Base-by-base conservation (phyloP, 2,888 invertebrate species). In the Drosophila fungiperda region DNA sequence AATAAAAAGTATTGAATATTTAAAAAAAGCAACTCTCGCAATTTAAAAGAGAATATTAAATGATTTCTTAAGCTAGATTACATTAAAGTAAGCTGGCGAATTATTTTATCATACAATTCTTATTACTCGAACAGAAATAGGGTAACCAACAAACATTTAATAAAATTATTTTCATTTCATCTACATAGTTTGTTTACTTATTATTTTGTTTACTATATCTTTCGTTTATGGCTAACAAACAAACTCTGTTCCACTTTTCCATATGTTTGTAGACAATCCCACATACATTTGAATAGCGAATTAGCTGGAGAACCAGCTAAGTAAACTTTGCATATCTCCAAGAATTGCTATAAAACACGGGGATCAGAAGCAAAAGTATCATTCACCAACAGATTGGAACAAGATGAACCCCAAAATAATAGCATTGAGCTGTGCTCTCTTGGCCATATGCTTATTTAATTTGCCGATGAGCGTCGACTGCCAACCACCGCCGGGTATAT, bases 391-490 rank as follows among this genome's bases (percentile, higher is more conserved):
- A 29, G 38, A 49, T 33, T 42, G n/a, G 9, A n/a, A 1, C 5
- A 61, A 61, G 45, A 76, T 75, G 75, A 62, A 58, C 38, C 15
- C 50, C 6, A 53, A 23, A 40, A 36, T 36, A 40, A 15, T 62
- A n/a, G 12, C 35, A 3, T 29, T 70, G 4, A 49, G 42, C 45
- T 76, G 77, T 48, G 77, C 42, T 40, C 29, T 75, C 9, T 5
- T 75, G 48, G 71, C 62, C 35, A 54, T 76, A 6, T 59, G 42
- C 40, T 11, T 77, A 1, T 35, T 36, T 36, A 20, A 49, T n/a
- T 5, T 77, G 20, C 75, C 77, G 45, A 23, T 4, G 29, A 26
- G 12, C 50, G 12, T 42, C 20, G 3, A 45, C 12, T 45, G 45
- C 12, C 20, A 20, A n/a, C n/a, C n/a, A n/a, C n/a, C n/a, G n/a